Evolutionary conservation across 2,113 vertebrate genomes (phyloP), one percentile per base, ranked within the genome.

Genomic region (Gadus chalcogrammus): DNA sequence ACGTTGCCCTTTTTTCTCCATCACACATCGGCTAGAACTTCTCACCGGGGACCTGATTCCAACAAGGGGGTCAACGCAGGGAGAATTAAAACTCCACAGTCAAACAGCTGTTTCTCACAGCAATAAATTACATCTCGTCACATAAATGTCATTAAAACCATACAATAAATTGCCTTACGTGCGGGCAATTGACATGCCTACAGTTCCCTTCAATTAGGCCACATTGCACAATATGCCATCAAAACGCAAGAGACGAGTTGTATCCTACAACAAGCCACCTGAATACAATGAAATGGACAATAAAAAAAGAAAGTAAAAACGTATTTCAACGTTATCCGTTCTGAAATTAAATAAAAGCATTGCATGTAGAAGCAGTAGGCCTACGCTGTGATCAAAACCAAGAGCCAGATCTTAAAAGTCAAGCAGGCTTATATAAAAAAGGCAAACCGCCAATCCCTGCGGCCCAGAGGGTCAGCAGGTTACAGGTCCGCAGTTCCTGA

Each of bases 31-130:
- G 38, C 42, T 64, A 38, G 63, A 67, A 20, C 13, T 15, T 24
- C 16, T 73, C 68, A 58, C 72, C 79, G 4, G 24, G 78, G 83
- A 68, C 77, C 72, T 28, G 66, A 65, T 72, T 81, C 73, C 66
- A 74, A 72, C 72, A 67, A 2, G 56, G 20, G 68, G 56, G 67
- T 69, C 68, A 68, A 59, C 24, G n/a, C 22, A 16, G 11, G 42
- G 28, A 31, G 16, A 74, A 69, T 58, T 6, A 42, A 20, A 11
- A 52, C 8, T 11, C 3, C 9, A 16, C n/a, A 69, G 71, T 81
- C 72, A 78, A 67, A 80, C 48, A 70, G 75, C 0, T 16, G 42
- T 59, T 15, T 71, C 60, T 68, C 17, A 59, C 58, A 53, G 74
- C 70, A 79, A 82, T 68, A 79, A 67, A 64, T 3, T 67, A 55